A percentile compares a stretch with the other conserved stretches of the same genome.
These are phyloP conservation scores for Chauna torquata DNA, from an alignment of 2,113 vertebrate species.

Conservation along the genomic window DNA sequence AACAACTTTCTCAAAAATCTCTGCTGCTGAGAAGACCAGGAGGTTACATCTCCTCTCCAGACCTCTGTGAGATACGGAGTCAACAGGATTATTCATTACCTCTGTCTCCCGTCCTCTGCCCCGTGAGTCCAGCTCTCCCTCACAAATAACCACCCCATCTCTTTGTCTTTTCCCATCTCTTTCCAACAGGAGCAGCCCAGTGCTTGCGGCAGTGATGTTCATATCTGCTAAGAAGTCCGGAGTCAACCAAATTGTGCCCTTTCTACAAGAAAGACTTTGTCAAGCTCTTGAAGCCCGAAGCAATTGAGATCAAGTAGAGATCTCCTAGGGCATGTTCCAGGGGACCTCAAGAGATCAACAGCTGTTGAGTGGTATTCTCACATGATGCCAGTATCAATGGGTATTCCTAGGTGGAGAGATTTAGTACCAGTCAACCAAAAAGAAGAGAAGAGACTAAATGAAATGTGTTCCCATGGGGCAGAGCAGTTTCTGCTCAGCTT, in stretches of 20 bases:
- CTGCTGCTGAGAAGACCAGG: not conserved
- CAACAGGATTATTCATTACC: not conserved
- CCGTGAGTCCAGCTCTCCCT: not conserved
- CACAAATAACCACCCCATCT: not conserved
- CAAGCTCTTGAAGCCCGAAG: not conserved
- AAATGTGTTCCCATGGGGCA: not conserved
- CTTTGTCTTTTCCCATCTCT: not conserved
- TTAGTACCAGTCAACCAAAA: not conserved
- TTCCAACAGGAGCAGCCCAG: not conserved
- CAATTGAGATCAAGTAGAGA: not conserved
- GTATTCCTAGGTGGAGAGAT: not conserved
- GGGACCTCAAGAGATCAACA: not conserved
- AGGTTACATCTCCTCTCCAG: not conserved
- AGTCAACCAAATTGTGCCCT: not conserved
- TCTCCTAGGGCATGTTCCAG: not conserved
- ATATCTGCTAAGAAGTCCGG: not conserved
- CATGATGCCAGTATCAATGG: not conserved
- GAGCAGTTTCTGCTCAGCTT: not conserved
- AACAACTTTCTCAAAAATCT: not conserved
- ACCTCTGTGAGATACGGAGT: not conserved
- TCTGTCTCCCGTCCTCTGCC: not conserved
- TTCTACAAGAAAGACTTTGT: not conserved
- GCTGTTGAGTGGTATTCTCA: not conserved
- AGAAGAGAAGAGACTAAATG: not conserved
- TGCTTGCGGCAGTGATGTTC: not conserved